Conservation (phyloP, 2,113 vertebrate species). For the Triplophysa dalaica region DNA sequence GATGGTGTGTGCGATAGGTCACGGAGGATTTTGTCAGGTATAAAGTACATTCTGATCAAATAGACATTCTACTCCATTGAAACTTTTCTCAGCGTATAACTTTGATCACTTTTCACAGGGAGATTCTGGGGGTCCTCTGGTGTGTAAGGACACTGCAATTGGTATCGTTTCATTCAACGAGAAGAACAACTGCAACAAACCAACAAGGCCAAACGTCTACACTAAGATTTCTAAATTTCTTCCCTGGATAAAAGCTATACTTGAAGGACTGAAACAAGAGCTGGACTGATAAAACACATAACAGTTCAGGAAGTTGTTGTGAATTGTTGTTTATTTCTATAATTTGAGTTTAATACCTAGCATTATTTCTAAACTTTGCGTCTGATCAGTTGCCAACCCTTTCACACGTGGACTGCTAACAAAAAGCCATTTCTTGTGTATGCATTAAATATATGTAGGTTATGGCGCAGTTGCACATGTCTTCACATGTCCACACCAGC, state of each 20-base stretch:
- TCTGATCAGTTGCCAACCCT: too few species aligned
- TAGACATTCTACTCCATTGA: too few species aligned
- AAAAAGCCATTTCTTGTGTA: too few species aligned
- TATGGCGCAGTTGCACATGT: too few species aligned
- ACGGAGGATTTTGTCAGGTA: conserved; percentile 14
- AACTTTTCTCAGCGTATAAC: too few species aligned
- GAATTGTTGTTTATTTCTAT: too few species aligned
- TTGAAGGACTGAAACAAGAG: not conserved
- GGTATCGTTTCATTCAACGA: conserved; percentile 39
- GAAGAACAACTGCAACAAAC: conserved; percentile 13
- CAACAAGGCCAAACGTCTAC: conserved; percentile 36
- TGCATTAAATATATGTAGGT: too few species aligned
- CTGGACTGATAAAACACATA: not conserved
- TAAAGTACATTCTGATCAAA: not conserved
- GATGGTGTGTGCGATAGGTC: not conserved
- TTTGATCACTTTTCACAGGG: conserved; percentile 23
- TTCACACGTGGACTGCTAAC: too few species aligned
- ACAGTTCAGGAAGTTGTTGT: too few species aligned
- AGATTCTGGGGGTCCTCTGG: conserved; percentile 53
- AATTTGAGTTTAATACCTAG: too few species aligned
- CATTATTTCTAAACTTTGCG: too few species aligned
- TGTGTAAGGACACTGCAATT: conserved; percentile 43
- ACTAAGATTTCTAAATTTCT: conserved; percentile 27
- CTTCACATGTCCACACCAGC: too few species aligned
- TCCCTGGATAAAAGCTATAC: conserved; percentile 15